Conservation (phyloP, 2,113 vertebrate species). For the Orycteropus afer region DNA sequence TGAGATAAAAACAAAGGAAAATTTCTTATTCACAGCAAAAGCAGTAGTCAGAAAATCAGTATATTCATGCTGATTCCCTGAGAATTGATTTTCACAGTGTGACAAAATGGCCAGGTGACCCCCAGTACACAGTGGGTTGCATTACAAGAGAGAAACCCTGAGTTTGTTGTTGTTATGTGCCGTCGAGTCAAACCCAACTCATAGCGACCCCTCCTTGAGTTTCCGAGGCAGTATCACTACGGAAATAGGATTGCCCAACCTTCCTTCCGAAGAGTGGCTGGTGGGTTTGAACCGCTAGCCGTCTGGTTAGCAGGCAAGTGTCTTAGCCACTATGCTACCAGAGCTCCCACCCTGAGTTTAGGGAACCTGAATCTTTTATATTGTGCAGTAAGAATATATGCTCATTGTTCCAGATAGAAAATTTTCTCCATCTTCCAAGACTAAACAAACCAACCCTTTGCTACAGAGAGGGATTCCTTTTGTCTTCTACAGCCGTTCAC, state of each 20-base stretch:
- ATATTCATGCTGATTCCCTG: not conserved
- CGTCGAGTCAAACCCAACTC: too few species aligned
- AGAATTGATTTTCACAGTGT: not conserved
- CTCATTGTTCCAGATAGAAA: not conserved
- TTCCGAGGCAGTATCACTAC: too few species aligned
- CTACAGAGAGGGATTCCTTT: not conserved
- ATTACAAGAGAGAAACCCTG: not conserved
- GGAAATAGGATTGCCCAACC: too few species aligned
- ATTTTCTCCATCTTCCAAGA: not conserved
- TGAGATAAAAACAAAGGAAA: not conserved
- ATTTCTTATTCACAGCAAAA: not conserved
- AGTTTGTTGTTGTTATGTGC: too few species aligned
- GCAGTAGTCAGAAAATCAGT: not conserved
- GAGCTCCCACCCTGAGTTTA: not conserved
- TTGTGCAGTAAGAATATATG: not conserved
- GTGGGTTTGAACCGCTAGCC: too few species aligned
- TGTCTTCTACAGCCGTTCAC: not conserved
- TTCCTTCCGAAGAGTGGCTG: too few species aligned
- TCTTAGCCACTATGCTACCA: too few species aligned
- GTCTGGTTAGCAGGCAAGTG: too few species aligned
- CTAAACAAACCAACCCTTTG: not conserved
- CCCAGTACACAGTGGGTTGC: not conserved
- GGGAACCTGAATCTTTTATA: not conserved
- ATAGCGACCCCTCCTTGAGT: too few species aligned
- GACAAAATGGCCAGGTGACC: not conserved